These are phyloP conservation scores for Helicoverpa armigera DNA, from an alignment of 1,140 invertebrate genomes.

Conservation along the genomic window DNA sequence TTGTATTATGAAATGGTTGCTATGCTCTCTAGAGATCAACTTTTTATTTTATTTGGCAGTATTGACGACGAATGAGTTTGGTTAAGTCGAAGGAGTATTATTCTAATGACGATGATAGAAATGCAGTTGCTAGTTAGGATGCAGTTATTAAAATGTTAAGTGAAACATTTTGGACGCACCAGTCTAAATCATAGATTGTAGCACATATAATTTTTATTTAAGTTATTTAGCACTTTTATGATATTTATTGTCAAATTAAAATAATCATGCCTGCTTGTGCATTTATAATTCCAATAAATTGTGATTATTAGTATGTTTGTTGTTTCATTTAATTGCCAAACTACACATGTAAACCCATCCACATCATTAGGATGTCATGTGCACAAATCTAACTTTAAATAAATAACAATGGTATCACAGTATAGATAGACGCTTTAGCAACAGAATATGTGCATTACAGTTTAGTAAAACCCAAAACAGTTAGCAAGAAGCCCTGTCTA, in stretches of 20 bases:
- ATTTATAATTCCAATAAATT: constrained; percentile 85
- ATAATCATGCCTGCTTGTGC: constrained; percentile 79
- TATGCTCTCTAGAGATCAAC: constrained; percentile 37
- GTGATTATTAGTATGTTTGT: constrained; percentile 77
- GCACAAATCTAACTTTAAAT: not conserved
- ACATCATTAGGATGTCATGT: not conserved
- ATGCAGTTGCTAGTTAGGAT: no score
- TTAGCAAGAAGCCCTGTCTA: constrained; percentile 1
- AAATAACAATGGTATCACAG: no score
- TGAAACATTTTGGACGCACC: constrained; percentile 74
- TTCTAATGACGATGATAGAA: constrained; percentile 40
- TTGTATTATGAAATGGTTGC: constrained; percentile 45
- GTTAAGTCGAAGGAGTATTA: constrained; percentile 41
- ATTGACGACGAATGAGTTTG: constrained; percentile 13
- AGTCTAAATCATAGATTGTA: constrained; percentile 79
- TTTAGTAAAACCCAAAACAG: not conserved
- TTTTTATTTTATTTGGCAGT: constrained; percentile 21
- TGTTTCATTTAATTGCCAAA: constrained; percentile 51
- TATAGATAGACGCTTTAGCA: no score
- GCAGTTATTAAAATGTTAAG: constrained; percentile 59
- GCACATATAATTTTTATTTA: constrained; percentile 73
- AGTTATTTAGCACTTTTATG: constrained; percentile 79
- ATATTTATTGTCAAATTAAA: constrained; percentile 82
- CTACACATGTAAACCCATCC: not conserved
- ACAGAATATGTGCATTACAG: no score